Conservation (phyloP, 1,140 invertebrate genomes). For the Diabrotica virgifera region DNA sequence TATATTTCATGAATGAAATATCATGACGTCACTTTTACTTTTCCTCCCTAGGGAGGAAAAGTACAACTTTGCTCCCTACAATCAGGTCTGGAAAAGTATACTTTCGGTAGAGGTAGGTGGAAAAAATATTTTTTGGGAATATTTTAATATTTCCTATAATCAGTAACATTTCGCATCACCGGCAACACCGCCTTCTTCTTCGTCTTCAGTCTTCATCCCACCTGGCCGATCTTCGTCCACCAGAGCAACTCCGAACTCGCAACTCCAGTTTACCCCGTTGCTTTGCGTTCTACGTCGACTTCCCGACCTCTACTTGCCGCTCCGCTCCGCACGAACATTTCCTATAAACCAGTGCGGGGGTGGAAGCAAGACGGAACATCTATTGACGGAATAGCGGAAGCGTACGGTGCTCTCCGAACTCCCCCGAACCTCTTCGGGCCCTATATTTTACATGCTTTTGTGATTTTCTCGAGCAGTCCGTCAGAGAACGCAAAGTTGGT, state of each 20-base stretch:
- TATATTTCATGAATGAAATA: no score
- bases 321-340: neutral
- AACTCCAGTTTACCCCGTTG: neutral
- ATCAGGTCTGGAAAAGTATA: no score
- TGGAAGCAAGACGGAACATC: slow-evolving; percentile 18
- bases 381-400: slow-evolving; percentile 21
- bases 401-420: slow-evolving; percentile 3
- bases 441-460: slow-evolving; percentile 22
- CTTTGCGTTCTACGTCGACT: neutral
- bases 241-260: no score
- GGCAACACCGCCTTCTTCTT: neutral
- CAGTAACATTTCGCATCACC: no score
- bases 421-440: slow-evolving; percentile 7
- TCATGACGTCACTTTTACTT: no score
- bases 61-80: no score
- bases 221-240: neutral
- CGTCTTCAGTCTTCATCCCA: neutral
- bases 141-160: no score
- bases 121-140: no score
- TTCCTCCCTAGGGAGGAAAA: no score
- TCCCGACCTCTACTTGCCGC: neutral
- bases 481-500: neutral
- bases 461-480: slow-evolving; percentile 10
- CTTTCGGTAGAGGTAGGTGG: no score
- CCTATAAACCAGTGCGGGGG: slow-evolving; percentile 11